Evolutionary conservation across 64 coral and sea anemone genomes (phyloP).

Genomic region (Stylophora pistillata): DNA sequence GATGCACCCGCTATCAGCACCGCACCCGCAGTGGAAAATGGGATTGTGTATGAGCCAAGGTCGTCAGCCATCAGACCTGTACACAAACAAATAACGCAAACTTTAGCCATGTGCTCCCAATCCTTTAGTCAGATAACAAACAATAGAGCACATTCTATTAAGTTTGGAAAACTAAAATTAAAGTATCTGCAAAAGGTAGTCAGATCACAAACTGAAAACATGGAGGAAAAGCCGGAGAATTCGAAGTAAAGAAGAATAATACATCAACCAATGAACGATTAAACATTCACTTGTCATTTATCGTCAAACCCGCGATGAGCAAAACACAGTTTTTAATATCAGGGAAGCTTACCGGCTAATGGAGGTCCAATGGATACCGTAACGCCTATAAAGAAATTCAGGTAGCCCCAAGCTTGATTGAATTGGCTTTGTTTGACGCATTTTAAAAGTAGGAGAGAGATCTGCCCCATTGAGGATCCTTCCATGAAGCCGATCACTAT

Average conservation of each 20-base stretch:
- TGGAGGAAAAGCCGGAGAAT: no score
- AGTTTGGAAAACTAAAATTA: no score
- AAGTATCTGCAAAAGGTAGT: no score
- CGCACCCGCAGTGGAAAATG: slow-evolving; percentile 52
- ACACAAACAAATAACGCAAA: background rate
- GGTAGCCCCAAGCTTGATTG: slow-evolving; percentile 31
- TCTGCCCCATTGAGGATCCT: slow-evolving; percentile 13
- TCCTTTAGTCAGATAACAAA: no score
- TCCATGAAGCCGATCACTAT: slow-evolving; percentile 38
- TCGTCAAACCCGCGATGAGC: background rate
- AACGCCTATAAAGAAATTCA: background rate
- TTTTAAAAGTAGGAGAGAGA: slow-evolving; percentile 11
- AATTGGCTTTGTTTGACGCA: slow-evolving; percentile 4
- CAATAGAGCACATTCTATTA: no score
- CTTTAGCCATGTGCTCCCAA: no score
- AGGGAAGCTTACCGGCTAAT: slow-evolving; percentile 48
- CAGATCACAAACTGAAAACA: no score
- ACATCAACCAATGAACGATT: no score
- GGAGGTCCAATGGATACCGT: slow-evolving; percentile 7
- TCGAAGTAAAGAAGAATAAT: no score
- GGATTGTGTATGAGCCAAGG: slow-evolving; percentile 32
- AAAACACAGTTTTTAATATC: background rate
- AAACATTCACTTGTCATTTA: no score
- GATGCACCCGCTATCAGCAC: slow-evolving; percentile 3
- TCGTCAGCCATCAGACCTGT: slow-evolving; percentile 57